Evolutionary conservation across 2,888 invertebrate genomes (phyloP), one percentile per base, ranked within the genome.

Genomic region (Lasioglossum morio): DNA sequence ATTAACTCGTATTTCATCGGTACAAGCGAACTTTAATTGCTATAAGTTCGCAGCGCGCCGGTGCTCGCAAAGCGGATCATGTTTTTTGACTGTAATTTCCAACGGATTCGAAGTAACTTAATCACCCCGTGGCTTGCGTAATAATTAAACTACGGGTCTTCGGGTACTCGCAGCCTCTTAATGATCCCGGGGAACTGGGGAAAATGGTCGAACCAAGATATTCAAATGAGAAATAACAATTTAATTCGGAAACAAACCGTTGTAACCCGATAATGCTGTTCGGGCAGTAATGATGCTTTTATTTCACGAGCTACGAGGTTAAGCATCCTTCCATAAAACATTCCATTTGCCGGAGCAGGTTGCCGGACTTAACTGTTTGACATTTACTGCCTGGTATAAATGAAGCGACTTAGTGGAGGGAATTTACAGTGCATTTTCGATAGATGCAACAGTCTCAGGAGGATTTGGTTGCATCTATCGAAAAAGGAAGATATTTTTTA

Each of bases 151-250:
- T n/a, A 57, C 57, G 57, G 57, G 10, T n/a, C 57, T n/a, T 57
- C n/a, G 10, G 57, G n/a, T 57, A 10, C 57, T 57, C 10, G 53
- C 8, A 8, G 57, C n/a, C 19, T 57, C 57, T 57, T n/a, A 8
- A 53, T 10, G n/a, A n/a, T 53, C 10, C 10, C 53, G n/a, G n/a
- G 53, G 57, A n/a, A n/a, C n/a, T 57, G 4, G n/a, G 57, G 23
- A 1, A 1, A n/a, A n/a, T n/a, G 2, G 57, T 57, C 57, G 57
- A n/a, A 57, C n/a, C 57, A n/a, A 57, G n/a, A n/a, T n/a, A 57
- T 57, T 57, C 57, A 57, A 57, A 57, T 57, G 57, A n/a, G 57
- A 57, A 57, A n/a, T n/a, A 57, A 57, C 57, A n/a, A 57, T 57
- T 57, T 57, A 57, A 57, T 57, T 57, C 57, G 23, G 57, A n/a